Conservation (phyloP, 2,888 invertebrate genomes). For the Melanostoma scalare region DNA sequence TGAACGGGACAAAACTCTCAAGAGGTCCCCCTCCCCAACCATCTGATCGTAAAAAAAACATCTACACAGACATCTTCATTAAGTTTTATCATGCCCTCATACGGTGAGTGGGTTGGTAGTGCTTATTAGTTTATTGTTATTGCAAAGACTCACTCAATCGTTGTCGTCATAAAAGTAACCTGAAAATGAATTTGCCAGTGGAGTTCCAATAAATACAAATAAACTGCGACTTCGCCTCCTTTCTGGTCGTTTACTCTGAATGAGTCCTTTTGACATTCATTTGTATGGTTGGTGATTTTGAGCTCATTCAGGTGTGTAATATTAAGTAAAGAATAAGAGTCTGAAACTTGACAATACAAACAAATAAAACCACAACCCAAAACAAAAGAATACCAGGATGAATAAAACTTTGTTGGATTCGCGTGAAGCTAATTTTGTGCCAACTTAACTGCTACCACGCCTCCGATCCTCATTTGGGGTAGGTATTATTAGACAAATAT, state of each 20-base stretch:
- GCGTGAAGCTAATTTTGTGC: constrained; percentile 39
- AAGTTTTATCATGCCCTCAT: constrained; percentile 38
- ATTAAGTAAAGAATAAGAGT: constrained; percentile 45
- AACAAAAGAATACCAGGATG: not conserved
- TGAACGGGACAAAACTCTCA: constrained; percentile 4
- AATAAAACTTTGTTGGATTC: not conserved
- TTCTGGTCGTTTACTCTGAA: constrained; percentile 17
- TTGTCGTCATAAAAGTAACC: constrained; percentile 46
- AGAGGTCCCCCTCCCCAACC: constrained; percentile 12
- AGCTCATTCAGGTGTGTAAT: constrained; percentile 56
- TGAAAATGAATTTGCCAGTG: constrained; percentile 56
- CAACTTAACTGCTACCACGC: constrained; percentile 11
- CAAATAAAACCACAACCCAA: constrained; percentile 25
- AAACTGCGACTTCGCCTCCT: constrained; percentile 13
- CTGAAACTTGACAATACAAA: constrained; percentile 1
- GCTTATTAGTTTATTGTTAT: constrained; percentile 58
- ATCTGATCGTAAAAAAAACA: constrained; percentile 5
- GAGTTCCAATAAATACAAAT: constrained; percentile 53
- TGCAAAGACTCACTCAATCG: constrained; percentile 37
- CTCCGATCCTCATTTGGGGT: constrained; percentile 20
- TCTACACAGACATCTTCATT: constrained; percentile 26
- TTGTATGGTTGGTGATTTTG: constrained; percentile 21
- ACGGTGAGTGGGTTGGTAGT: constrained; percentile 6
- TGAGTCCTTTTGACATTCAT: constrained; percentile 17
- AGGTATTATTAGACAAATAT: constrained; percentile 34